Conservation (phyloP, 2,888 invertebrate species). For the Erynnis tages region DNA sequence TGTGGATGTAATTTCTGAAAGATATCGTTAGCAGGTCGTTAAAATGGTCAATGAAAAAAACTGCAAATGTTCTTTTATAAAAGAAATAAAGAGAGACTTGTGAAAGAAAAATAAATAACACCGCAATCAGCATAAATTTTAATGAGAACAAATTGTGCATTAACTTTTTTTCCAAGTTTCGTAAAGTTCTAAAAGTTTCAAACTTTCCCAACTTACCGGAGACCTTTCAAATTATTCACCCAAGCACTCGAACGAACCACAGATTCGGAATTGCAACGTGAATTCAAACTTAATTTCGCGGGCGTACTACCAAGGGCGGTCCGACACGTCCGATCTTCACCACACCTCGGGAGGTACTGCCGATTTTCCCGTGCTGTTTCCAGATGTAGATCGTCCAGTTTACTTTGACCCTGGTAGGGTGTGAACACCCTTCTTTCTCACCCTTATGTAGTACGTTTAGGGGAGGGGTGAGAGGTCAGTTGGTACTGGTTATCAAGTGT, state of each 20-base stretch:
- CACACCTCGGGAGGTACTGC: conserved; percentile 15
- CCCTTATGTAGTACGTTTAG: too few species aligned
- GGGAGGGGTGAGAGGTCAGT: neutral
- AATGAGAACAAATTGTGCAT: too few species aligned
- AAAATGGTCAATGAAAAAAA: too few species aligned
- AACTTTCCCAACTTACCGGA: conserved; percentile 11
- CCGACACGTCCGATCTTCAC: conserved; percentile 5
- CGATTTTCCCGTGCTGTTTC: neutral
- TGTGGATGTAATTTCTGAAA: too few species aligned
- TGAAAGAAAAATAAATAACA: too few species aligned
- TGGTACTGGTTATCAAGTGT: conserved; percentile 8
- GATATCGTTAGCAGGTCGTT: too few species aligned
- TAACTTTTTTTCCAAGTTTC: too few species aligned
- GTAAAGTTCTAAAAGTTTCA: neutral
- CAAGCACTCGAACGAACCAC: neutral
- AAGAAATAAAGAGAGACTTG: too few species aligned
- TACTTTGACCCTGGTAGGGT: neutral
- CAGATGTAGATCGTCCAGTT: conserved; percentile 8
- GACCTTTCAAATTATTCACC: neutral
- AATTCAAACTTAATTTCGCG: conserved; percentile 23
- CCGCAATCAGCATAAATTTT: too few species aligned
- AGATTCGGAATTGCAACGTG: conserved; percentile 3
- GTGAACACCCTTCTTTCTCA: neutral
- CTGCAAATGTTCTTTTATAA: too few species aligned
- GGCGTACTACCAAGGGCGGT: neutral